Evolutionary conservation across 2,888 invertebrate species (phyloP).

Genomic region (Troilus luridus): DNA sequence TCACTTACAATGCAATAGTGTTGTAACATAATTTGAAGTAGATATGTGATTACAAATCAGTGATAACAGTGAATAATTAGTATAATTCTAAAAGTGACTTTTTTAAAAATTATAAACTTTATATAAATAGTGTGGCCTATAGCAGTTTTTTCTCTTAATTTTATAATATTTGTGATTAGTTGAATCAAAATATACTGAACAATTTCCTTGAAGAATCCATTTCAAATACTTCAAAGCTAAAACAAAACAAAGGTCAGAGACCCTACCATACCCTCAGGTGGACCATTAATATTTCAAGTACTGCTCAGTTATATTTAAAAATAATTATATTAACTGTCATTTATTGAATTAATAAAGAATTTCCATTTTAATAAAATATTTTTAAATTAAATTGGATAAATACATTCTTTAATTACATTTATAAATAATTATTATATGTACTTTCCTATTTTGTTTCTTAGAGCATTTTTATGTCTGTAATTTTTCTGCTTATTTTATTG

Average conservation of each 20-base stretch:
- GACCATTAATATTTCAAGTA: neutral
- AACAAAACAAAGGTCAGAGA: constrained; percentile 18
- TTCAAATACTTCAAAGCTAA: neutral
- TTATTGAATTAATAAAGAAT: neutral
- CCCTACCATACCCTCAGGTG: neutral
- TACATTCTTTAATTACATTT: neutral
- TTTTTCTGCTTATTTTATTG: neutral
- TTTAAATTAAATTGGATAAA: neutral
- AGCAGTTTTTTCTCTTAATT: neutral
- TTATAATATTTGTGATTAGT: neutral
- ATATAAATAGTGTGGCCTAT: neutral
- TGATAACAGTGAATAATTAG: neutral
- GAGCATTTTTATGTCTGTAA: neutral
- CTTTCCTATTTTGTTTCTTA: neutral
- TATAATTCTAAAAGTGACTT: neutral
- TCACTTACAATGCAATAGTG: no score
- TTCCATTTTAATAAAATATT: neutral
- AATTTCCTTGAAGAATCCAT: neutral
- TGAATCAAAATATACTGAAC: neutral
- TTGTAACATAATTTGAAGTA: neutral
- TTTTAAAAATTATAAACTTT: neutral
- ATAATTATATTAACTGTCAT: neutral
- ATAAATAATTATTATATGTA: neutral
- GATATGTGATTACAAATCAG: neutral
- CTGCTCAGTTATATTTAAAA: neutral